These are phyloP conservation scores for Hemicrepidius hirtus DNA, from an alignment of 2,888 invertebrate genomes.

Conservation along the genomic window DNA sequence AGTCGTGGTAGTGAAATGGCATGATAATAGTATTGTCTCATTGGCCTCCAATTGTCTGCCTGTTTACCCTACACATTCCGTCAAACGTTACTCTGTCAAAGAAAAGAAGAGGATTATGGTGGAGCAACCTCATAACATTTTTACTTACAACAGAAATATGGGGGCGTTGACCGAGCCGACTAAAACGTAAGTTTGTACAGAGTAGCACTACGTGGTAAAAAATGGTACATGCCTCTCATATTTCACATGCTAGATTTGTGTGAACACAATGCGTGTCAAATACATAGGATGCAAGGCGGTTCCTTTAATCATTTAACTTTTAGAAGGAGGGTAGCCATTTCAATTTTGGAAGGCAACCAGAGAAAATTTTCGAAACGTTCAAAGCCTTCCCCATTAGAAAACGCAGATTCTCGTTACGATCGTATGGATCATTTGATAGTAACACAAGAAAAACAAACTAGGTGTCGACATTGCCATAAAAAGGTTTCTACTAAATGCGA, in stretches of 20 bases:
- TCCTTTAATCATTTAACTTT: conserved; percentile 57
- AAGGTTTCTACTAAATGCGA: conserved; percentile 5
- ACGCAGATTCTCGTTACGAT: conserved; percentile 7
- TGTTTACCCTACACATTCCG: conserved; percentile 33
- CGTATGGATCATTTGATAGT: conserved; percentile 26
- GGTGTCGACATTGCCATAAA: conserved; percentile 23
- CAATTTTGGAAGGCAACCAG: conserved; percentile 1
- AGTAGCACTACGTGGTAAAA: conserved; percentile 59
- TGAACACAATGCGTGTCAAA: conserved; percentile 61
- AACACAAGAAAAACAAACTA: conserved; percentile 17
- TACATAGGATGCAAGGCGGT: conserved; percentile 53
- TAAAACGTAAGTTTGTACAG: conserved; percentile 61
- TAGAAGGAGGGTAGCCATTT: conserved; percentile 52
- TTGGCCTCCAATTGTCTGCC: conserved; percentile 46
- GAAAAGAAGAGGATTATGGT: conserved; percentile 53
- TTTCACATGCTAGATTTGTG: conserved; percentile 58
- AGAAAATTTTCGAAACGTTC: not conserved
- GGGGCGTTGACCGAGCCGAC: conserved; percentile 59
- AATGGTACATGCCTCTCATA: conserved; percentile 62
- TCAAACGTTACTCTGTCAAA: conserved; percentile 42
- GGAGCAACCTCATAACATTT: conserved; percentile 56
- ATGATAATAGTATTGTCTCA: conserved; percentile 56
- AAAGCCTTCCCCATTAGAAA: conserved; percentile 40
- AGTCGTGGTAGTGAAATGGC: conserved; percentile 46
- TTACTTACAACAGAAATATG: conserved; percentile 59